Base-by-base conservation (phyloP, 2,113 vertebrate genomes). In the Xiphias gladius region DNA sequence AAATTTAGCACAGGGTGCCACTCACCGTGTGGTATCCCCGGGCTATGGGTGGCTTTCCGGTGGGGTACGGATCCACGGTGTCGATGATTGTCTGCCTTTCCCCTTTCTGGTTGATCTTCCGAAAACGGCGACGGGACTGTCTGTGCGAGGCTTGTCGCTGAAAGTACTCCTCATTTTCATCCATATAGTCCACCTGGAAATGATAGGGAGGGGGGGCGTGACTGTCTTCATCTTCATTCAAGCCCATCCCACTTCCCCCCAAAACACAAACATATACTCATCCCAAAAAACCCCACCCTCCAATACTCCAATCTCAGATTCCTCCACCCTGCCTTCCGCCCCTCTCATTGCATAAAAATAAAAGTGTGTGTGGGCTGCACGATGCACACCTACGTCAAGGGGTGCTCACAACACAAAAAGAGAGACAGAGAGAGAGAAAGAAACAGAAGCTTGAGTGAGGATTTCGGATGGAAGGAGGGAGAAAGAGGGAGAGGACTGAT, bases 111-210 rank as follows among this genome's bases (percentile, higher is more conserved):
- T 99, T 99, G 94, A 99, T 99, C 94, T 99, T 99, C 48, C 97
- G 95, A 92, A 99, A 99, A 88, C 98, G 97, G 83, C 98, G 96
- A 69, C 98, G 96, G 82, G 98, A 99, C 83, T 99, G 98, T 83
- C 98, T 94, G 91, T 99, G 97, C 78, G 98, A 99, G 61, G 98
- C 98, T 95, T 99, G 98, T 14, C 97, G 96, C 89, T 99, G 98
- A 82, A 99, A 99, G 95, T 98, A 99, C 86, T 99, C 98, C 95
- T 99, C 98, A 98, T 98, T 98, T 96, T 99, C 98, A 95, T 99
- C 98, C 97, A 99, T 99, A 94, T 99, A 99, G 96, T 99, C 98
- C 93, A 99, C 98, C 98, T 99, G 91, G 41, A 93, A 52, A 83
- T 1, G 81, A 87, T 1, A 72, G 84, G 65, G 68, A 83, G 77